Evolutionary conservation across 2,797 vertebrate species (phyloP), one percentile per base, ranked within the genome.

Genomic region (Rhinatrema bivittatum): DNA sequence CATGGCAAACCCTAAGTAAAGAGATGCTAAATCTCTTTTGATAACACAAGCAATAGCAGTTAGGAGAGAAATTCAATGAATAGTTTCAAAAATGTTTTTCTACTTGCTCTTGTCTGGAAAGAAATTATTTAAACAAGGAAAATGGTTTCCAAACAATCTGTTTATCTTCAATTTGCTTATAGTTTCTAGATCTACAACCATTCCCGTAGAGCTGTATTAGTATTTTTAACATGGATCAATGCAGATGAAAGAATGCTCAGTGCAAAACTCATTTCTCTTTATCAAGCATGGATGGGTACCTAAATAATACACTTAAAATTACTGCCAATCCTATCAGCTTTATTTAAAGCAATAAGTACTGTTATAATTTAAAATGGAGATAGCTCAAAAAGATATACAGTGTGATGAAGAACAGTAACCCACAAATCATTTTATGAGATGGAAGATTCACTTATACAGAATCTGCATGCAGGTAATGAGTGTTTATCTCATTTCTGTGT

Each of bases 271-370:
- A 43, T 70, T 63, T 68, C 39, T 75, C 49, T 42, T 19, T 71
- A 53, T 51, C 62, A 64, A 43, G 29, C 47, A 20, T 32, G 39
- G 42, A 48, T 23, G 62, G 47, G 9, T 16, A 55, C 37, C 39
- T 56, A 65, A 50, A 62, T n/a, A n/a, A n/a, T 19, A 46, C 8
- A 72, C 33, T 60, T 46, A 37, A 62, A 62, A 56, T 51, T 19
- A 46, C 17, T 47, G 16, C 34, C 42, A 10, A 44, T 68, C 9
- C 26, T 58, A 52, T 28, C 29, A 36, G 39, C 18, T 46, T 49
- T 60, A 41, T 45, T 72, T 56, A 61, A 71, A 64, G 12, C 46
- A 55, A 32, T 51, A 72, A 72, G 20, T 50, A 25, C 15, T 43
- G 33, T 29, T 51, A 45, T 46, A 39, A 50, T 53, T 71, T 58